These are phyloP conservation scores for Acheta domesticus DNA, from an alignment of 2,888 invertebrate species.

Conservation along the genomic window DNA sequence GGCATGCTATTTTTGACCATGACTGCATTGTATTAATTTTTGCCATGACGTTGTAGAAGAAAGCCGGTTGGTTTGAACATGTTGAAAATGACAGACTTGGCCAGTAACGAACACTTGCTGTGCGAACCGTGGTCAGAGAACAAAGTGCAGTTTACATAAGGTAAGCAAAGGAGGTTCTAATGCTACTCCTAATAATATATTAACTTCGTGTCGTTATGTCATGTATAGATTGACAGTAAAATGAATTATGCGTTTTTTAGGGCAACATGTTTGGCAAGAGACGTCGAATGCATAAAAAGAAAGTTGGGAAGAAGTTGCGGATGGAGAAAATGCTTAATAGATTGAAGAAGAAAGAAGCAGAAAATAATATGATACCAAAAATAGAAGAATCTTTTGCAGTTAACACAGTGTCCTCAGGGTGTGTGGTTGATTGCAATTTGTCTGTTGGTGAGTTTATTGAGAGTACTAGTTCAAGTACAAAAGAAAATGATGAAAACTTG, in stretches of 20 bases:
- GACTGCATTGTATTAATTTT: slow-evolving; percentile 5
- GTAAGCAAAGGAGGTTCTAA: neutral
- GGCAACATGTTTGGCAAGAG: neutral
- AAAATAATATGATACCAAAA: neutral
- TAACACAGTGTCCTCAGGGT: neutral
- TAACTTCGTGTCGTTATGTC: too few species aligned
- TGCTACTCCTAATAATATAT: too few species aligned
- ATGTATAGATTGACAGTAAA: neutral
- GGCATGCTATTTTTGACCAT: slow-evolving; percentile 4
- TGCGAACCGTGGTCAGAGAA: neutral
- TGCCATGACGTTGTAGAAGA: neutral
- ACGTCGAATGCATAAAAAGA: neutral
- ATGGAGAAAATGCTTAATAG: slow-evolving; percentile 3
- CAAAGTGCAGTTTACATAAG: neutral
- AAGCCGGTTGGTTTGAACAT: neutral
- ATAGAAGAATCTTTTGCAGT: neutral
- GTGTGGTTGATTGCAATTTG: neutral
- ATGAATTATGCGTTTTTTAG: neutral
- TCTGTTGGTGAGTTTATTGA: neutral
- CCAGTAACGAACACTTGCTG: neutral
- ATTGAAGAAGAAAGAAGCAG: neutral
- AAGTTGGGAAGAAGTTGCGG: slow-evolving; percentile 19
- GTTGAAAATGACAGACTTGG: neutral
- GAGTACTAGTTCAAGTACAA: neutral
- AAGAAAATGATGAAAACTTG: neutral